Evolutionary conservation across 2,113 vertebrate species (phyloP).

Genomic region (Cyanoderma ruficeps): DNA sequence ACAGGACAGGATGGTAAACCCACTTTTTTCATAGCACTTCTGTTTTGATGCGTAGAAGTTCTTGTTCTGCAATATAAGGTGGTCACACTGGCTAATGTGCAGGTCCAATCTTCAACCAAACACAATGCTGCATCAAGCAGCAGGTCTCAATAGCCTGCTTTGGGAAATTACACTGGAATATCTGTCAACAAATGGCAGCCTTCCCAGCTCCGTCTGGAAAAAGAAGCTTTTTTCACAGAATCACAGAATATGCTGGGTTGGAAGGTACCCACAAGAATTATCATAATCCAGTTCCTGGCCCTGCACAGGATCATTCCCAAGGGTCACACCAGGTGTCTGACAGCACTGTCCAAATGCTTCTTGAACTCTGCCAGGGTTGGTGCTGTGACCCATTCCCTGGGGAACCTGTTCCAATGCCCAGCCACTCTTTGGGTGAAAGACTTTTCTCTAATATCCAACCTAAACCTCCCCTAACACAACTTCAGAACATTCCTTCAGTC

Average conservation of each 20-base stretch:
- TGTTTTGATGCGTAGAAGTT: accelerated
- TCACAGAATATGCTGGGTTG: background rate
- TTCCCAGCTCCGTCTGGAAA: background rate
- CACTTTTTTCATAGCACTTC: background rate
- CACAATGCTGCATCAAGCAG: background rate
- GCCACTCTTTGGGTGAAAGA: accelerated
- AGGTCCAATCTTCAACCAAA: background rate
- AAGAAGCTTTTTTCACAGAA: background rate
- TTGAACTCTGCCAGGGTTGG: background rate
- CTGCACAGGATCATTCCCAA: background rate
- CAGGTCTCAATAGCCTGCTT: background rate
- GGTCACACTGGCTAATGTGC: background rate
- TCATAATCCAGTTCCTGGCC: background rate
- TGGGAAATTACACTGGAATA: background rate
- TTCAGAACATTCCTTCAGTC: accelerated
- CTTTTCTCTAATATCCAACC: background rate
- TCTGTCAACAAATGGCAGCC: background rate
- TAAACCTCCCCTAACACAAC: background rate
- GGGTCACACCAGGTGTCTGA: background rate
- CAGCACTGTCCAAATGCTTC: background rate
- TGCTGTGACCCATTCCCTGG: background rate
- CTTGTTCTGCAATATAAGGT: background rate
- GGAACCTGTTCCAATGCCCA: background rate
- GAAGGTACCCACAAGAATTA: background rate
- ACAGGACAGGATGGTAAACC: background rate